Conservation (phyloP, 2,888 invertebrate genomes). For the Heliconius aoede region DNA sequence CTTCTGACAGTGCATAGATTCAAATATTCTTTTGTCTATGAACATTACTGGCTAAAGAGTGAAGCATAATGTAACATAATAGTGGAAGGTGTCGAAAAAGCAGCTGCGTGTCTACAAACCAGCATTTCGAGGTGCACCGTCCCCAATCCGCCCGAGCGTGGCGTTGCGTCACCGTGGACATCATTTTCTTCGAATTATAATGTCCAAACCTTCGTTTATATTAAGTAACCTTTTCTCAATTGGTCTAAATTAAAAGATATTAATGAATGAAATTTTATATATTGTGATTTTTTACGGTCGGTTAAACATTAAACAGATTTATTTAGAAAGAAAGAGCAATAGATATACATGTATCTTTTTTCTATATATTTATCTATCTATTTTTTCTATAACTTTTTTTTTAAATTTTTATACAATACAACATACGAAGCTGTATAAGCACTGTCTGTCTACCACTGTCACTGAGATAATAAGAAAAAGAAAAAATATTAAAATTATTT, state of each 20-base stretch:
- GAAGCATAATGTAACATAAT: constrained; percentile 31
- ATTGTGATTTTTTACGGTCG: constrained; percentile 11
- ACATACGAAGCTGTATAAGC: too few relatives aligned
- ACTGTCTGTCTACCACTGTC: too few relatives aligned
- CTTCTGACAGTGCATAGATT: not conserved
- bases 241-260: not conserved
- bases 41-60: constrained; percentile 22
- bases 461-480: too few relatives aligned
- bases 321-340: not conserved
- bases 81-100: constrained; percentile 43
- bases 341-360: too few relatives aligned
- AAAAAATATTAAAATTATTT: too few relatives aligned
- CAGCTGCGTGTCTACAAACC: constrained; percentile 35
- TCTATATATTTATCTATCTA: too few relatives aligned
- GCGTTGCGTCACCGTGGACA: constrained; percentile 58
- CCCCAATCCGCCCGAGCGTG: constrained; percentile 54
- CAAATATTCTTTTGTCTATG: constrained; percentile 10
- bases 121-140: constrained; percentile 41
- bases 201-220: constrained; percentile 33
- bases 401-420: too few relatives aligned
- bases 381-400: too few relatives aligned
- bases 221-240: constrained; percentile 16
- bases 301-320: not conserved
- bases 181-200: constrained; percentile 50
- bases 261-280: not conserved